Evolutionary conservation across 2,113 vertebrate genomes (phyloP).

Genomic region (Callithrix jacchus): DNA sequence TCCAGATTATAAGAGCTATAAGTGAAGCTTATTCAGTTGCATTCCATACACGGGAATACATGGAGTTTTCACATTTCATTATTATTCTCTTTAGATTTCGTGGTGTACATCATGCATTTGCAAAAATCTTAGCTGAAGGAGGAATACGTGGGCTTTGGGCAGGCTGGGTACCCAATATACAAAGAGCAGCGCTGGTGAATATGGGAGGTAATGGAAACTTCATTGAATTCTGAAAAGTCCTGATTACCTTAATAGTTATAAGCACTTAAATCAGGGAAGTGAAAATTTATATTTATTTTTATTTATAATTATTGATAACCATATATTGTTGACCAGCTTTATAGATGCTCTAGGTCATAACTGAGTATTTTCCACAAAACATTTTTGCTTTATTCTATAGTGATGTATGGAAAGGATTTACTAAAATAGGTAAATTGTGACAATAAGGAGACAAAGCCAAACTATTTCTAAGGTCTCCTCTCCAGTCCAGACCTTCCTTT

Average conservation of each 20-base stretch:
- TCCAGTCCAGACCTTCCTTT: neutral
- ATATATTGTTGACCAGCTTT: neutral
- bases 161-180: slow-evolving; percentile 92
- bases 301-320: neutral
- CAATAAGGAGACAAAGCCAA: neutral
- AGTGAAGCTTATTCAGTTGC: neutral
- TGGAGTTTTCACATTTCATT: slow-evolving; percentile 35
- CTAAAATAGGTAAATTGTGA: neutral
- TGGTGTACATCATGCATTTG: slow-evolving; percentile 88
- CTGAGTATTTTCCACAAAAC: neutral
- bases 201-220: slow-evolving; percentile 85
- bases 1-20: neutral
- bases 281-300: neutral
- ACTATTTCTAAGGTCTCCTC: neutral
- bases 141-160: slow-evolving; percentile 90
- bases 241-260: neutral
- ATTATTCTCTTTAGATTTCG: slow-evolving; percentile 74
- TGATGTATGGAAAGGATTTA: neutral
- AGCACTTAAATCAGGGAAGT: neutral
- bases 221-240: neutral
- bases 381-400: neutral
- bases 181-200: slow-evolving; percentile 91
- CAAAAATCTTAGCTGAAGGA: slow-evolving; percentile 89
- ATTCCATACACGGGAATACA: neutral
- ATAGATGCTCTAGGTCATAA: neutral